Evolutionary conservation across 2,113 vertebrate species (phyloP).

Genomic region (Sebastes fasciatus): DNA sequence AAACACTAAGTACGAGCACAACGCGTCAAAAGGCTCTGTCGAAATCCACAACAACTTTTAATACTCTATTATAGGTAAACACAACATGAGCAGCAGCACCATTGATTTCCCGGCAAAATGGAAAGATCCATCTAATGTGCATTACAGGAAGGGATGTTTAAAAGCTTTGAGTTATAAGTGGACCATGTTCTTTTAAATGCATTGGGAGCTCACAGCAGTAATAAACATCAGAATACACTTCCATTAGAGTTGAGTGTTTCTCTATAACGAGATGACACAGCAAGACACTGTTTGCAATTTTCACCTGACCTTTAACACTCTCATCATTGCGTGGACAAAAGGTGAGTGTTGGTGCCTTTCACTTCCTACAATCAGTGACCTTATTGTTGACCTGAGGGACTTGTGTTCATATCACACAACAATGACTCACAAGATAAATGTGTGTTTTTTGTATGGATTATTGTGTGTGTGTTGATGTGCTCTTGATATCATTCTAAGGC

Average conservation of each 20-base stretch:
- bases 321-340: constrained; percentile 3
- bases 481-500: neutral
- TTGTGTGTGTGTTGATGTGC: neutral
- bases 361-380: neutral
- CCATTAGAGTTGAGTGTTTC: constrained; percentile 52
- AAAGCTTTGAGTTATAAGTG: constrained; percentile 27
- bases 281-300: constrained; percentile 31
- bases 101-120: constrained; percentile 35
- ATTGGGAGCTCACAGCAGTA: neutral
- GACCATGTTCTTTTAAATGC: neutral
- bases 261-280: neutral
- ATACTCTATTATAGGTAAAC: constrained; percentile 44
- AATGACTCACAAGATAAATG: constrained; percentile 23
- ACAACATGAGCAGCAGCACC: neutral
- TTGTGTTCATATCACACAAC: constrained; percentile 8
- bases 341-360: neutral
- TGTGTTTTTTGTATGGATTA: neutral
- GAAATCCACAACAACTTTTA: constrained; percentile 56
- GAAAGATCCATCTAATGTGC: constrained; percentile 14
- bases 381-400: neutral
- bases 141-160: neutral
- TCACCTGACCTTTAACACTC: constrained; percentile 32
- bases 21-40: constrained; percentile 2
- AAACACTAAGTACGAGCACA: constrained; percentile 48
- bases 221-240: constrained; percentile 51